These are phyloP conservation scores for Cephus spinipes DNA, from an alignment of 2,888 invertebrate species.

Conservation along the genomic window DNA sequence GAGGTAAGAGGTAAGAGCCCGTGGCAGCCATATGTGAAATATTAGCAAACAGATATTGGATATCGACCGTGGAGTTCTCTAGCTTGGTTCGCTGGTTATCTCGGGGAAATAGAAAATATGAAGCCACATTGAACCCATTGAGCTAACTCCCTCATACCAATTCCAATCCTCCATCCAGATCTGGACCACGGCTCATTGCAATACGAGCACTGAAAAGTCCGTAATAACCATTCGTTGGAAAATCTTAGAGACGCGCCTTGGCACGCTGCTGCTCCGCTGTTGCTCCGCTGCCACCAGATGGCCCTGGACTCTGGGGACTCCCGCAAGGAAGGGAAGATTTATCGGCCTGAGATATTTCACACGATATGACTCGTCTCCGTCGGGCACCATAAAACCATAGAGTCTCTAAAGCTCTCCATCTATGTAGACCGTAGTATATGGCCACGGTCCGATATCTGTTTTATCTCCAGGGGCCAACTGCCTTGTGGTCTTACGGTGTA, in stretches of 20 bases:
- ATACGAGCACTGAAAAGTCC: constrained; percentile 18
- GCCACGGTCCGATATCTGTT: background rate
- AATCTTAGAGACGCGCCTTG: background rate
- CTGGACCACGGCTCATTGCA: constrained; percentile 21
- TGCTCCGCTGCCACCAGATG: background rate
- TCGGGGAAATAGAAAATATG: constrained; percentile 40
- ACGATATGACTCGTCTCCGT: background rate
- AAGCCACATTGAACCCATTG: constrained; percentile 29
- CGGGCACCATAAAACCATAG: background rate
- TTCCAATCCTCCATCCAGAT: constrained; percentile 12
- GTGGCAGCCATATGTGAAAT: constrained; percentile 41
- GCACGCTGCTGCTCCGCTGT: background rate
- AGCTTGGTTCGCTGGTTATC: constrained; percentile 28
- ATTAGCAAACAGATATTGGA: constrained; percentile 48
- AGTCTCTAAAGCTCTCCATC: background rate
- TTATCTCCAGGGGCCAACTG: background rate
- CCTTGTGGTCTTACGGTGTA: background rate
- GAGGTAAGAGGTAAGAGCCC: constrained; percentile 29
- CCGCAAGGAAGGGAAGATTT: background rate
- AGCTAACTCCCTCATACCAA: background rate
- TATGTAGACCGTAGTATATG: background rate
- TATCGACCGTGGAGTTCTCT: constrained; percentile 36
- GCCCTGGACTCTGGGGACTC: background rate
- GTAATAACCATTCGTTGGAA: constrained; percentile 18
- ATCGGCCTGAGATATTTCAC: background rate